These are phyloP conservation scores for Pemphredon lugubris DNA, from an alignment of 2,888 invertebrate species.

Conservation along the genomic window DNA sequence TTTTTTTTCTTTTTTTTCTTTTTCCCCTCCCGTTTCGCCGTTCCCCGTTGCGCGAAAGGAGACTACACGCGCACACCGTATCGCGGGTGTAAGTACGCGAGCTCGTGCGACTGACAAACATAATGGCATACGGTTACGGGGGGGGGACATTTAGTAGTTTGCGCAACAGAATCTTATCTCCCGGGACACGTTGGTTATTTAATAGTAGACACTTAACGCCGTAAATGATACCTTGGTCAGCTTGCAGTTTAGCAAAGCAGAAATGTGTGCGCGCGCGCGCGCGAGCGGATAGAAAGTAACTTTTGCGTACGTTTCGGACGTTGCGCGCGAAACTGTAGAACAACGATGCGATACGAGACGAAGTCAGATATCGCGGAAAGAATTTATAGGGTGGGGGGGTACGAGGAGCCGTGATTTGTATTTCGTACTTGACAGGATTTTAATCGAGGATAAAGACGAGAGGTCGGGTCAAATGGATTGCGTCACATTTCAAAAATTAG, in stretches of 20 bases:
- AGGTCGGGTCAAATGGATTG: neutral
- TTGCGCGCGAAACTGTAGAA: neutral
- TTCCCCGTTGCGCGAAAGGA: too few species aligned
- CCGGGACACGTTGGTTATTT: constrained; percentile 36
- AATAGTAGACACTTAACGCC: constrained; percentile 40
- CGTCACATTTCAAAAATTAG: neutral
- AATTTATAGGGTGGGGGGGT: neutral
- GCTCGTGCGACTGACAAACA: neutral
- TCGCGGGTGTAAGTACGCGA: neutral
- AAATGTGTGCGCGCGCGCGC: constrained; percentile 8
- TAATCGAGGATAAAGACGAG: neutral
- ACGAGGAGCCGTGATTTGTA: too few species aligned
- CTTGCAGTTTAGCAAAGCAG: constrained; percentile 13
- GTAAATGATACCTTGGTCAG: constrained; percentile 27
- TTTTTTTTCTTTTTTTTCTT: too few species aligned
- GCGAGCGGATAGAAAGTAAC: constrained; percentile 22
- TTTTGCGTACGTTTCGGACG: constrained; percentile 1
- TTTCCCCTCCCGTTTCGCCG: neutral
- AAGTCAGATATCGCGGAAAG: neutral
- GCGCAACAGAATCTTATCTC: constrained; percentile 38
- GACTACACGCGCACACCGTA: too few species aligned
- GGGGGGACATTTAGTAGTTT: constrained; percentile 24
- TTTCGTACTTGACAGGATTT: too few species aligned
- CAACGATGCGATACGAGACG: neutral
- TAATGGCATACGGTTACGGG: constrained; percentile 5